phyloP scores from a whole-genome alignment of 2,113 vertebrate species.

The Zonotrichia leucophrys region DNA sequence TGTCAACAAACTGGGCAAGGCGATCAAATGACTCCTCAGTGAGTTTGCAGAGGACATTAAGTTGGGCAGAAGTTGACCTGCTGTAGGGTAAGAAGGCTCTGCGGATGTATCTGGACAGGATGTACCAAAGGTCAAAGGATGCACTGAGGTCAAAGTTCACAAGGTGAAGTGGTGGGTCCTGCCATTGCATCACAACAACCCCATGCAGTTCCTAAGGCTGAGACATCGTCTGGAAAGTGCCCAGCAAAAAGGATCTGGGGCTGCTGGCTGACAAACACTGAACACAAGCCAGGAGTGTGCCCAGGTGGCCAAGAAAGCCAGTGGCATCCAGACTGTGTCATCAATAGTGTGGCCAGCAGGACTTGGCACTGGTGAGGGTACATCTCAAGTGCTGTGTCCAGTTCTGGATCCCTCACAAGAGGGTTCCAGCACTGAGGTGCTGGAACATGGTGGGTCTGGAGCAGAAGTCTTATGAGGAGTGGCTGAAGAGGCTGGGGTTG shows the following conservation, averaged over 20 bases:
- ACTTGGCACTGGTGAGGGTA: neutral
- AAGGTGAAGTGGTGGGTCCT: too few species aligned
- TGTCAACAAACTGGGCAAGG: neutral
- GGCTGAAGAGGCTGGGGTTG: neutral
- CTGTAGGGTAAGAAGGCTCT: neutral
- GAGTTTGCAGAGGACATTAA: neutral
- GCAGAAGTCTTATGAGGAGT: fast-evolving
- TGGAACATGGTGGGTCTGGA: neutral
- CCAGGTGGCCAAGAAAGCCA: too few species aligned
- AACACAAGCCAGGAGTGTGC: neutral
- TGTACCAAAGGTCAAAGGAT: neutral
- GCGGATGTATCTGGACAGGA: neutral
- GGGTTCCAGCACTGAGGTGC: neutral
- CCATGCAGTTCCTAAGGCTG: neutral
- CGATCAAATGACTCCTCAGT: neutral
- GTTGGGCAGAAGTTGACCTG: neutral
- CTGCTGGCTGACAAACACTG: neutral
- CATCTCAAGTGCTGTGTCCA: neutral
- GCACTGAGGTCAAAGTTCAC: neutral
- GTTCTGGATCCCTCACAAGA: neutral
- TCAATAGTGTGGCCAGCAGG: neutral
- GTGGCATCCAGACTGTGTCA: neutral
- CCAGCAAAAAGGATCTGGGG: neutral
- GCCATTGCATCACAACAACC: neutral
- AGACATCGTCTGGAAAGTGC: neutral